Evolutionary conservation across 2,113 vertebrate species (phyloP), one percentile per base, ranked within the genome.

Genomic region (Calidris pygmaea): DNA sequence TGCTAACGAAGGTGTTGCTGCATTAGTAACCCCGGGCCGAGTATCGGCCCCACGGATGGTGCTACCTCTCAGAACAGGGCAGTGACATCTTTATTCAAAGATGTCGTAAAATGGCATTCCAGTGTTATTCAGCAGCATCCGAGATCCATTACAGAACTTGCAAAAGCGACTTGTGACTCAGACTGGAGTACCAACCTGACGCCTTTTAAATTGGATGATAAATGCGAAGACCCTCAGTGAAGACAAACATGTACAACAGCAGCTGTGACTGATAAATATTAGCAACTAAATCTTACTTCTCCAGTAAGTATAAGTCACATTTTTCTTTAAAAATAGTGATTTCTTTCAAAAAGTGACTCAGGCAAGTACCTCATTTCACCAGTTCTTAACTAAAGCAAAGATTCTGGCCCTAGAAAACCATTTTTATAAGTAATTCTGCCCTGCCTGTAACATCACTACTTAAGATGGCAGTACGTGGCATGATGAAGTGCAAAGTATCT

Each of bases 261-360:
- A 90, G n/a, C 63, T 5, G 3, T 8, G 23, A 70, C 1, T 30
- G 45, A 85, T 47, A 76, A 87, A 76, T 43, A 84, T 35, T 24
- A 73, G 10, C 0, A 3, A 77, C 27, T 47, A 84, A 87, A 71
- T 39, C 19, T 66, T 80, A 26, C 15, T 59, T 84, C 55, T 74
- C 27, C 23, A 74, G 1, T 55, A 75, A 45, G 9, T 50, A 1
- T 58, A 74, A 39, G 15, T 47, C 1, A 0, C 0, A 2, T 19
- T 41, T 72, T 55, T 80, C 32, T 50, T 81, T 24, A 45, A 94
- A 93, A 74, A 50, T 0, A 85, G 30, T 4, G 4, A 26, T 77
- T 94, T 60, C 9, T 62, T 89, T 90, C 37, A 63, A 80, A 83
- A 89, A 53, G 14, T 34, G 7, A 80, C 41, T 85, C 43, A 88